Percentiles rank a stretch among this genome's conserved stretches.
phyloP scores from a whole-genome alignment of 2,797 vertebrate species.

The Sternotherus odoratus region DNA sequence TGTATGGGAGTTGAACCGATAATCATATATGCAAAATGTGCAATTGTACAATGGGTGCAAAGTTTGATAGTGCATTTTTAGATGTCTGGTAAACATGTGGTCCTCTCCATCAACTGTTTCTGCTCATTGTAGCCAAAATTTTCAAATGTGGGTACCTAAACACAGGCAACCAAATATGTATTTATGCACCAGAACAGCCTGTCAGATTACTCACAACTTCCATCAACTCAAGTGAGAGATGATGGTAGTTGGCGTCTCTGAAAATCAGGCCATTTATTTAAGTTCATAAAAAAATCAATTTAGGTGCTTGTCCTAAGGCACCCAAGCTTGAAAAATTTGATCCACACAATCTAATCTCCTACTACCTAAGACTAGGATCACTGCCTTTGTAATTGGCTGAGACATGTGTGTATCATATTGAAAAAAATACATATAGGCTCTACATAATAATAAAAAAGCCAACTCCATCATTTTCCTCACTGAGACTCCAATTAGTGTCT shows the following conservation, averaged over 20 bases:
- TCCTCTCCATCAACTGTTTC: neutral
- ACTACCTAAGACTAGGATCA: fast-evolving
- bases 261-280: neutral
- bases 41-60: neutral
- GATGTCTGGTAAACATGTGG: neutral
- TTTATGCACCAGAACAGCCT: neutral
- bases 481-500: neutral
- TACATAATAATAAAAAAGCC: neutral
- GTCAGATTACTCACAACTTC: neutral
- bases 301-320: neutral
- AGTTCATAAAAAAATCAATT: neutral
- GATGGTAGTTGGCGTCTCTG: neutral
- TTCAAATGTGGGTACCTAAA: neutral
- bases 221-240: neutral
- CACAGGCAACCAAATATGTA: neutral
- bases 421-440: neutral
- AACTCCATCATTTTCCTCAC: neutral
- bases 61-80: neutral
- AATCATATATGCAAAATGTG: neutral
- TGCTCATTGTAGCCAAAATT: neutral
- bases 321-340: neutral
- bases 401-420: neutral
- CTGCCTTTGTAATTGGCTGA: neutral
- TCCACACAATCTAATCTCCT: neutral
- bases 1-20: neutral